Conservation (phyloP, 1,140 invertebrate species). For the Anoplophora glabripennis region DNA sequence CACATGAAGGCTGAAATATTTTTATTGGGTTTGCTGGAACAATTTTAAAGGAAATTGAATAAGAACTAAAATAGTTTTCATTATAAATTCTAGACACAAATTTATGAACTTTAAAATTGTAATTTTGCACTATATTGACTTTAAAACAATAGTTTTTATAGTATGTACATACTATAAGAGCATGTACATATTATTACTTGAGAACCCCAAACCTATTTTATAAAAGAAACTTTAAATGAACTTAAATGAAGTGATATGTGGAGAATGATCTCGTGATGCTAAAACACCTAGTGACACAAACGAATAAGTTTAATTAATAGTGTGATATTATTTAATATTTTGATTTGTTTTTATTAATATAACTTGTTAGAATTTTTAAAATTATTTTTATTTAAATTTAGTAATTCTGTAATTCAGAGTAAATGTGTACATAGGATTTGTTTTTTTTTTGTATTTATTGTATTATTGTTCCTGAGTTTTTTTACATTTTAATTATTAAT, state of each 20-base stretch:
- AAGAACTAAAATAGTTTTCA: neutral
- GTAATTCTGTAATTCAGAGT: conserved; percentile 31
- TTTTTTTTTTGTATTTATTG: conserved; percentile 47
- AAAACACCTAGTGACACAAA: conserved; percentile 40
- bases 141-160: neutral
- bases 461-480: conserved; percentile 46
- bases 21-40: neutral
- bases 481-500: conserved; percentile 31
- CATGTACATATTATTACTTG: neutral
- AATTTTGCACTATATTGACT: neutral
- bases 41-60: neutral
- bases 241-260: conserved; percentile 26
- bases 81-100: neutral
- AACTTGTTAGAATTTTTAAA: conserved; percentile 44
- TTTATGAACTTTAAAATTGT: neutral
- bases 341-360: conserved; percentile 43
- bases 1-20: neutral
- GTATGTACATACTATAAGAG: no score
- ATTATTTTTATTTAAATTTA: conserved; percentile 44
- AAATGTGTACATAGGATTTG: conserved; percentile 42
- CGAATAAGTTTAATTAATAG: conserved; percentile 41
- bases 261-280: conserved; percentile 44
- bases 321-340: conserved; percentile 50
- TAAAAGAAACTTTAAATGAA: conserved; percentile 1
- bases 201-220: conserved; percentile 4